Percentiles rank a stretch among this genome's conserved stretches.
These are phyloP conservation scores for Melanchra persicariae DNA, from an alignment of 2,888 invertebrate genomes.

Conservation along the genomic window DNA sequence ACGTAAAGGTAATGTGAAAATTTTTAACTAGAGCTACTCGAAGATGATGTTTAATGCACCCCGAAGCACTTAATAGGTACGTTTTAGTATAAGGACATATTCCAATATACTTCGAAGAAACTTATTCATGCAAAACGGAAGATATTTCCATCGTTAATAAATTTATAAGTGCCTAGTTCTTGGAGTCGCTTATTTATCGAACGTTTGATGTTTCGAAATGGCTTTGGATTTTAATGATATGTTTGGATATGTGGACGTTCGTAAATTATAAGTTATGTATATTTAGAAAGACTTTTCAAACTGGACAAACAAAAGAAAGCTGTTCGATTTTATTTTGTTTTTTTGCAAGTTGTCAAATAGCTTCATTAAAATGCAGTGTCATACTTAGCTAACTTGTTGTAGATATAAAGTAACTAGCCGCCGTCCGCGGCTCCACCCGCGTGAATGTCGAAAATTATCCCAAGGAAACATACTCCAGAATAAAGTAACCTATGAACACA, in stretches of 20 bases:
- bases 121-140: conserved; percentile 34
- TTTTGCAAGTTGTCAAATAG: neutral
- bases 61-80: neutral
- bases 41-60: neutral
- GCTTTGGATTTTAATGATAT: conserved; percentile 14
- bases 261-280: neutral
- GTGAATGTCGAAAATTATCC: too few relatives aligned
- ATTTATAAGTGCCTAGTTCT: conserved; percentile 32
- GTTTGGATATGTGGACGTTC: conserved; percentile 5
- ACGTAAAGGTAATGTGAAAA: neutral
- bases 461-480: too few relatives aligned
- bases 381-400: neutral
- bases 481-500: too few relatives aligned
- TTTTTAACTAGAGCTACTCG: neutral
- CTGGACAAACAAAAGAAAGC: neutral
- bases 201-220: conserved; percentile 28
- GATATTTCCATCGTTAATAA: conserved; percentile 22
- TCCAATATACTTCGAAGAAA: conserved; percentile 33
- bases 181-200: conserved; percentile 17
- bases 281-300: neutral
- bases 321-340: neutral
- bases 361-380: neutral
- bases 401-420: too few relatives aligned
- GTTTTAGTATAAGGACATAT: neutral
- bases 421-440: too few relatives aligned